These are phyloP conservation scores for Ailurus styani DNA, from an alignment of 2,113 vertebrate genomes.

Conservation along the genomic window DNA sequence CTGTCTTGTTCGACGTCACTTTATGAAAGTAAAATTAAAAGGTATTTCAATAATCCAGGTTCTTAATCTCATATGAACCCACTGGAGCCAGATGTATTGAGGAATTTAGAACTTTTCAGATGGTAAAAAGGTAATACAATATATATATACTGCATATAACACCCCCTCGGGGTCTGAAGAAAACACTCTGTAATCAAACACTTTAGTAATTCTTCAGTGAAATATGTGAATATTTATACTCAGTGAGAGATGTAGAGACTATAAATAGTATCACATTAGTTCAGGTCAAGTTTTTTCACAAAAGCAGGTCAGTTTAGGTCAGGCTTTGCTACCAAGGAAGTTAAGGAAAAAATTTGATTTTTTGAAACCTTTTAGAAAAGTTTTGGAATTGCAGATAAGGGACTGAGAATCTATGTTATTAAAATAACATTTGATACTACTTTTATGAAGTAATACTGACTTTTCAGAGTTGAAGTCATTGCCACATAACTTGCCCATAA, in stretches of 20 bases:
- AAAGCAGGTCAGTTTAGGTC: background rate
- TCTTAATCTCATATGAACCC: background rate
- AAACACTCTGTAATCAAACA: background rate
- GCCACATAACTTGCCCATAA: background rate
- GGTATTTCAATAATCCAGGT: background rate
- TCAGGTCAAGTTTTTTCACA: background rate
- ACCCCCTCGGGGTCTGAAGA: background rate
- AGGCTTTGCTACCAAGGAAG: background rate
- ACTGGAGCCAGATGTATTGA: background rate
- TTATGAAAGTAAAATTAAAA: background rate
- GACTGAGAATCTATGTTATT: background rate
- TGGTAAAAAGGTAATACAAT: background rate
- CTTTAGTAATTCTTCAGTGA: background rate
- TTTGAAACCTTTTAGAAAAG: background rate
- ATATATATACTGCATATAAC: background rate
- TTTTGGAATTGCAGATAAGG: background rate
- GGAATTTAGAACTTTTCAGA: background rate
- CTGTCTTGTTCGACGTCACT: background rate
- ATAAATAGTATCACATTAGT: background rate
- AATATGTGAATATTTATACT: background rate
- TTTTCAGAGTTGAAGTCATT: slow-evolving; percentile 8
- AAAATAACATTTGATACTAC: background rate
- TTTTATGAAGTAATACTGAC: background rate
- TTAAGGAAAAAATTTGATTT: background rate
- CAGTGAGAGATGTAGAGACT: background rate